Evolutionary conservation across 2,113 vertebrate genomes (phyloP), one percentile per base, ranked within the genome.

Genomic region (Microcebus lehilahytsara): DNA sequence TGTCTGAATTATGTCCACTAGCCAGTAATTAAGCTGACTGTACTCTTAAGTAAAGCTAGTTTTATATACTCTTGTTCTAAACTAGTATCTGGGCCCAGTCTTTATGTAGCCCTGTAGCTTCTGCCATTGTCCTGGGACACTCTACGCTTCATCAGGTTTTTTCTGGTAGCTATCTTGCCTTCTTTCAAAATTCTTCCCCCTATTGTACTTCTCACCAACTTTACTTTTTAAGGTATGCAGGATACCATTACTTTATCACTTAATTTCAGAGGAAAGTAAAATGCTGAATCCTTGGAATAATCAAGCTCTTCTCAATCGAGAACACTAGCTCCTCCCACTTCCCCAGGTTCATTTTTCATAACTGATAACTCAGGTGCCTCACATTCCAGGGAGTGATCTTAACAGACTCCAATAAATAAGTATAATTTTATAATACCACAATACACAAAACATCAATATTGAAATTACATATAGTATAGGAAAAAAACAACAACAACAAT

Each of bases 401-500:
- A 90, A 95, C 92, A 97, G 79, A 97, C 95, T 66, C 72, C 87
- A 93, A 91, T 58, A 58, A 58, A 91, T 58, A 58, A 58, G 56
- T 22, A 58, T 58, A 58, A 58, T 46, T 83, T 97, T 92, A 96
- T 94, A 97, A 94, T 87, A 96, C 89, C 88, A 91, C 95, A 87
- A 78, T 88, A 97, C 93, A 97, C 78, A 91, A 89, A 94, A 91
- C 96, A 97, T 56, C 90, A 96, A 37, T 85, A 91, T 91, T 88
- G 71, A 94, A 92, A 71, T 97, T 93, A 95, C 91, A 95, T 89
- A 91, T 27, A 93, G 72, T 75, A 88, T n/a, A 95, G 72, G 81
- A 67, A 72, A 80, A 84, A 30, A 95, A 67, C 49, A 96, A 89
- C 72, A 93, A 89, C 66, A 93, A 89, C 95, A 97, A 64, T 90